Base-by-base conservation (phyloP, 2,113 vertebrate genomes). In the Bucco capensis region DNA sequence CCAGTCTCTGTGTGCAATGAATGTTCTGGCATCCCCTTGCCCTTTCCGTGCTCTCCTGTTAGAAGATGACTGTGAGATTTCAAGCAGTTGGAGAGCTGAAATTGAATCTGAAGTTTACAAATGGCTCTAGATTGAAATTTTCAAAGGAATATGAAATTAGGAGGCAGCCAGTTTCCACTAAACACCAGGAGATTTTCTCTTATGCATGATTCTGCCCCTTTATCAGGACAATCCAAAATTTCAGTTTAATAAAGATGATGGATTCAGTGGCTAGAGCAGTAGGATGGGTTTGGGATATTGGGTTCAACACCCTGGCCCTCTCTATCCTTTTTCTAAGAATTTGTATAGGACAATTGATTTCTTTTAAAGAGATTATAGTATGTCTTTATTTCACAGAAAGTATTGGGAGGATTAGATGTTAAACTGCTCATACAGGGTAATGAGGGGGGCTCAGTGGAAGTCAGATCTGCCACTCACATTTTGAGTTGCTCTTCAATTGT, bases 1-100 rank as follows among this genome's bases (percentile, higher is more conserved):
- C 75, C 86, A 61, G 84, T 42, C 76, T 58, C 2, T 62, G 66
- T 92, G 37, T 93, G 94, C 79, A 81, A 44, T 90, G 70, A 70
- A 47, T 73, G 44, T 75, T 91, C 89, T 94, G 78, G 67, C 79
- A 84, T 80, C 76, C 58, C 67, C 82, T 85, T 96, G 94, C 92
- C 89, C 83, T 94, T 95, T 96, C 89, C 79, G 72, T 86, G 76
- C 90, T 94, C 66, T 94, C 70, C 49, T 89, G 49, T 71, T 94
- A 79, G 81, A 89, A 93, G 88, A 72, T 75, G 90, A 84, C 82
- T 44, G 33, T 24, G 88, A 92, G 89, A 73, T 84, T 86, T 92
- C 5, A 14, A 75, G 44, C 77, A 92, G 76, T 75, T 93, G 86
- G 83, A 75, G 80, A 76, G 30, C 49, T 92, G 86, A 92, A 79